These are phyloP conservation scores for Serilophus lunatus DNA, from an alignment of 2,113 vertebrate species.

Conservation along the genomic window DNA sequence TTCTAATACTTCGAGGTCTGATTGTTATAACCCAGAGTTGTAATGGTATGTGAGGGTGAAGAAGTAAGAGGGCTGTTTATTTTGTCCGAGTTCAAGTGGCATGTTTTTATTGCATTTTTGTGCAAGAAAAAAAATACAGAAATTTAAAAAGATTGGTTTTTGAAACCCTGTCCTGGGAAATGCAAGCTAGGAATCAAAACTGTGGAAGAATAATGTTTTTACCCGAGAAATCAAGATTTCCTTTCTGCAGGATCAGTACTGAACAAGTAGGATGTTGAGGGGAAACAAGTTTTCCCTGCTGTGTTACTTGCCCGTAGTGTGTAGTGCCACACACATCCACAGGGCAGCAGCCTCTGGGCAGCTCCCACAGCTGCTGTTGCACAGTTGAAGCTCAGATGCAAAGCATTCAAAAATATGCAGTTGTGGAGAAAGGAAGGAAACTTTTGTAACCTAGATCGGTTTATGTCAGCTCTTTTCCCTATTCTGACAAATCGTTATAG, in stretches of 20 bases:
- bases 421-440: neutral
- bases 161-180: neutral
- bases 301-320: rapidly evolving
- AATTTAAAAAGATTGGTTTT: neutral
- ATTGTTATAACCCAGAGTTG: neutral
- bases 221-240: neutral
- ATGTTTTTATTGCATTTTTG: neutral
- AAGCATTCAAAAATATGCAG: neutral
- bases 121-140: neutral
- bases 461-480: neutral
- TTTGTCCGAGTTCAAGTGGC: neutral
- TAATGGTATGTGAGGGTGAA: neutral
- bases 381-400: neutral
- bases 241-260: neutral
- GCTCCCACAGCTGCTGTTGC: neutral
- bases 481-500: neutral
- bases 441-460: rapidly evolving
- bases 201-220: neutral
- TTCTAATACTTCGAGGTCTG: constrained; percentile 9
- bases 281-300: neutral
- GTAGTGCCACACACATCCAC: rapidly evolving
- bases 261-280: neutral
- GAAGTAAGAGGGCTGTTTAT: neutral
- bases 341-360: neutral
- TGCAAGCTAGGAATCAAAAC: neutral